A percentile compares a stretch with the other conserved stretches of the same genome.
These are phyloP conservation scores for human (Homo sapiens) DNA, from an alignment of 2,113 vertebrate species.

Conservation along the genomic window GRCh38 chr5:33746501-33747000, in stretches of 20 bases:
- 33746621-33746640: neutral
- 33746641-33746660: neutral
- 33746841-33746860: neutral
- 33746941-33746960: neutral
- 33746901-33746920: accelerated
- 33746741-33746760: neutral
- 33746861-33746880: neutral
- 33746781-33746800: neutral
- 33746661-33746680: neutral
- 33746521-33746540: neutral
- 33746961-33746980: neutral
- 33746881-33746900: neutral
- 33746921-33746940: neutral
- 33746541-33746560: neutral
- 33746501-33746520: neutral
- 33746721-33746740: neutral
- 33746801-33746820: neutral
- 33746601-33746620: neutral
- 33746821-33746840: neutral
- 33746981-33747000: neutral
- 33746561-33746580: neutral
- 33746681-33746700: neutral
- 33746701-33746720: neutral
- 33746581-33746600: neutral
- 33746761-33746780: neutral